Base-by-base conservation (phyloP, 2,888 invertebrate species). In the Mayetiola destructor region DNA sequence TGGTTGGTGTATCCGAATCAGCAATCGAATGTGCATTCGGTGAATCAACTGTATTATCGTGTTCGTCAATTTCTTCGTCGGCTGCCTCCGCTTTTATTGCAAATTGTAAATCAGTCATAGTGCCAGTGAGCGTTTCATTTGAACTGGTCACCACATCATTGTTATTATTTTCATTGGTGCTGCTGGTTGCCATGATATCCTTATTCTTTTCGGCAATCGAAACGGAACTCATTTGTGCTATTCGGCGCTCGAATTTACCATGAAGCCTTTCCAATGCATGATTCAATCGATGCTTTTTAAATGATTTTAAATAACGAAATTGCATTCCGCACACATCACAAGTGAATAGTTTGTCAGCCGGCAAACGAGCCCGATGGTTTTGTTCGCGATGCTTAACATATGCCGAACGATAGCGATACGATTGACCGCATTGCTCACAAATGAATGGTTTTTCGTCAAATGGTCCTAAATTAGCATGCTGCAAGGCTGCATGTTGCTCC, bases 321-420 rank as follows among this genome's bases (percentile, higher is more conserved):
- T 90, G 90, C 90, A 90, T 90, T 59, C 90, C 90, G 70, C 90
- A 91, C 2, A 90, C 88, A 67, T 90, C 90, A 68, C 90, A 91
- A 20, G 89, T 89, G 73, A 90, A 91, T 18, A 90, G 78, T 70
- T 90, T 90, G 70, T 90, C 90, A 27, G 90, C 90, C 2, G 90
- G 90, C 48, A 90, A 75, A 18, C 89, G 77, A 2, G 90, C 89
- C 20, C 89, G 81, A 67, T 91, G 90, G 68, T 91, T 90, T 68
- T 90, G 90, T 68, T 90, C 90, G 56, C 89, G 81, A 68, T 91
- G 90, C 67, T 84, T 84, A 54, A 84, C 82, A 69, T 84, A 85
- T 35, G 90, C 89, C 39, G 89, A 90, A 59, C 89, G 79, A 70
- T 90, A 91, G 63, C 86, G 80, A 74, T 91, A 91, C 66, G 88